phyloP scores from a whole-genome alignment of 2,113 vertebrate genomes.

The Stercorarius parasiticus region DNA sequence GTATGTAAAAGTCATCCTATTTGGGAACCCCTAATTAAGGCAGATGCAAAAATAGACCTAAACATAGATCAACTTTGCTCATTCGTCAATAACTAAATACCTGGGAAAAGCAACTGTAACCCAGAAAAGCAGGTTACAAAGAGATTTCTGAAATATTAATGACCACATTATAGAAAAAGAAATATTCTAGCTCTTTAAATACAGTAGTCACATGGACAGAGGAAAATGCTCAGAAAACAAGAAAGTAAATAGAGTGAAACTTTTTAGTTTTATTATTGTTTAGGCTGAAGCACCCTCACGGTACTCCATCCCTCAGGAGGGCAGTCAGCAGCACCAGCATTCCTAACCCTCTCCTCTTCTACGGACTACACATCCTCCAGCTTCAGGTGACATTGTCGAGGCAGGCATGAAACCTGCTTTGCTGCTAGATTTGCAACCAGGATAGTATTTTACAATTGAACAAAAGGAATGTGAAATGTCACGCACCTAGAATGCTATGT shows the following conservation, averaged over 20 bases:
- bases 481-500: neutral
- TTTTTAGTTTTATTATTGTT: neutral
- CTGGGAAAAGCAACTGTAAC: neutral
- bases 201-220: neutral
- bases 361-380: neutral
- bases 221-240: neutral
- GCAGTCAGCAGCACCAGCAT: neutral
- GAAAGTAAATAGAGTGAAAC: neutral
- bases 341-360: neutral
- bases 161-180: neutral
- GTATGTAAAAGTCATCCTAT: neutral
- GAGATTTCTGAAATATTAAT: constrained; percentile 29
- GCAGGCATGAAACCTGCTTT: neutral
- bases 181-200: constrained; percentile 12
- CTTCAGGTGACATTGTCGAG: neutral
- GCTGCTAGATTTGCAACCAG: neutral
- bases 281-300: neutral
- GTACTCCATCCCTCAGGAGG: neutral
- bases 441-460: neutral
- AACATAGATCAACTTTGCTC: neutral
- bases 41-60: neutral
- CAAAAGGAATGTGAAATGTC: neutral
- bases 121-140: constrained; percentile 28
- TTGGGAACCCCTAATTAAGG: neutral
- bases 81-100: neutral